Evolutionary conservation across 2,888 invertebrate genomes (phyloP).

Genomic region (Teleogryllus oceanicus): DNA sequence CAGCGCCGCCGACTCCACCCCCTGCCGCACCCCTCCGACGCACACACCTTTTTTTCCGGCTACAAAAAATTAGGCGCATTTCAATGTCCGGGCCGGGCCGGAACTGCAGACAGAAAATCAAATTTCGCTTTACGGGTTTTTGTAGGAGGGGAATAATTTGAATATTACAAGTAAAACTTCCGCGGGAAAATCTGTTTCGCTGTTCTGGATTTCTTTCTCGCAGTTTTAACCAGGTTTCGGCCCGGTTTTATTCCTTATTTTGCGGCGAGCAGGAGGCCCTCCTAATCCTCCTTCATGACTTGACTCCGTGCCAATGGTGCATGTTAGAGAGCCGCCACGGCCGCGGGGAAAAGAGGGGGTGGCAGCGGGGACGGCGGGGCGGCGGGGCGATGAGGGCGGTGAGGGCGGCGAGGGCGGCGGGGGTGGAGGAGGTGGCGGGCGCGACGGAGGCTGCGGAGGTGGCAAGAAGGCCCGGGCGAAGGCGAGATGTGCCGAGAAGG

Average conservation of each 20-base stretch:
- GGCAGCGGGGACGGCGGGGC: background rate
- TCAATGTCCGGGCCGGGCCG: background rate
- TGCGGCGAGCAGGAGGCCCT: slow-evolving; percentile 18
- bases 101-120: slow-evolving; percentile 18
- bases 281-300: slow-evolving; percentile 18
- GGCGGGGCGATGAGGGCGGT: background rate
- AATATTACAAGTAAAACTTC: slow-evolving; percentile 18
- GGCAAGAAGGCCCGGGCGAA: too few relatives aligned
- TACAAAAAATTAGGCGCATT: background rate
- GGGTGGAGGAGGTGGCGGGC: background rate
- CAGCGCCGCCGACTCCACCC: background rate
- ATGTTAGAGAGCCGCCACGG: background rate
- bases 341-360: background rate
- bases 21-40: background rate
- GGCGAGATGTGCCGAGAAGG: too few relatives aligned
- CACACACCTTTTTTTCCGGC: background rate
- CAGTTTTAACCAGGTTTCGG: slow-evolving; percentile 18
- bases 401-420: background rate
- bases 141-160: slow-evolving; percentile 9
- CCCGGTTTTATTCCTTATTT: slow-evolving; percentile 18
- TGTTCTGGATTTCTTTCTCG: slow-evolving; percentile 10
- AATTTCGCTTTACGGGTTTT: slow-evolving; percentile 12
- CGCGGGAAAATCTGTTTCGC: slow-evolving; percentile 18
- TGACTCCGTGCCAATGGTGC: slow-evolving; percentile 9
- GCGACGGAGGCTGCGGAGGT: background rate